Percentiles rank a stretch among this genome's conserved stretches.
phyloP scores from a whole-genome alignment of 2,888 invertebrate species.

The Mythimna loreyi region DNA sequence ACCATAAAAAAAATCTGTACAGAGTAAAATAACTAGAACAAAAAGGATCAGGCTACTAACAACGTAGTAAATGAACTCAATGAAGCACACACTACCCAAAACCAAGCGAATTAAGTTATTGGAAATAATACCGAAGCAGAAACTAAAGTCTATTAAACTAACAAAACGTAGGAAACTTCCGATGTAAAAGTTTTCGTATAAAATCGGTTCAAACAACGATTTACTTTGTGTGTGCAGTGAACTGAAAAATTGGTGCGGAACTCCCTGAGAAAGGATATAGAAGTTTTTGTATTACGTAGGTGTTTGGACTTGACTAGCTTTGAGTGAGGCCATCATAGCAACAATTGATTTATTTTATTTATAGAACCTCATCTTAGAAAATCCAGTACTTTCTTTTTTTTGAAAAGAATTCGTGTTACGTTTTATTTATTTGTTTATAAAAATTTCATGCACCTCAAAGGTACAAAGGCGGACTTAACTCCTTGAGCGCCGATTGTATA shows the following conservation, averaged over 20 bases:
- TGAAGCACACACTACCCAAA: background rate
- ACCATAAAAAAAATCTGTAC: background rate
- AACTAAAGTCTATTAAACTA: slow-evolving; percentile 52
- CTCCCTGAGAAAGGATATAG: slow-evolving; percentile 18
- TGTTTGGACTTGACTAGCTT: slow-evolving; percentile 8
- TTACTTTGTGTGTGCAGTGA: slow-evolving; percentile 51
- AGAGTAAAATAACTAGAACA: background rate
- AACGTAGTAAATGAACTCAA: slow-evolving; percentile 14
- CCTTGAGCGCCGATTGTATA: too few relatives aligned
- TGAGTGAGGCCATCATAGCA: background rate
- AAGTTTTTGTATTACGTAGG: slow-evolving; percentile 35
- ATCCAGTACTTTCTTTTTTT: too few relatives aligned
- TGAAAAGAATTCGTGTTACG: too few relatives aligned
- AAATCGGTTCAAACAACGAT: slow-evolving; percentile 58
- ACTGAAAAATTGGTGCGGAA: slow-evolving; percentile 59
- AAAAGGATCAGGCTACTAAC: slow-evolving; percentile 1
- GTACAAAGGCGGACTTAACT: too few relatives aligned
- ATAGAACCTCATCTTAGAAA: background rate
- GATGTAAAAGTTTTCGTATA: slow-evolving; percentile 53
- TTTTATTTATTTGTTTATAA: too few relatives aligned
- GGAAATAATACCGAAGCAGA: slow-evolving; percentile 41
- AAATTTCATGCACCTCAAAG: too few relatives aligned
- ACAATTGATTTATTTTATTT: background rate
- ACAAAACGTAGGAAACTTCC: slow-evolving; percentile 40
- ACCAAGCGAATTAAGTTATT: slow-evolving; percentile 46